A percentile compares a stretch with the other conserved stretches of the same genome.
phyloP scores from a whole-genome alignment of 2,888 invertebrate genomes.

The Mellilla xanthometata region DNA sequence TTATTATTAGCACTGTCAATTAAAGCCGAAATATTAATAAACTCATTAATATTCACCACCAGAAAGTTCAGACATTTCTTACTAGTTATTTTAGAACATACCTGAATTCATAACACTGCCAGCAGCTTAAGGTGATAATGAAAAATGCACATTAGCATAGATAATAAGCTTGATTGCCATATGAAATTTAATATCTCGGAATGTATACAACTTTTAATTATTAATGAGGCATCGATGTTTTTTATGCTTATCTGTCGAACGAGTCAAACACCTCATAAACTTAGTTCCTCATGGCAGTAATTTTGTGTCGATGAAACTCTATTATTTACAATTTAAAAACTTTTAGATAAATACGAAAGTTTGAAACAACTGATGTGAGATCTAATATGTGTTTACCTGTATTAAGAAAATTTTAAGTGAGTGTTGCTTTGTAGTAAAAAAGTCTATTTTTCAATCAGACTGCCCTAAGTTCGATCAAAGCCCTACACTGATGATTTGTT shows the following conservation, averaged over 20 bases:
- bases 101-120: not conserved
- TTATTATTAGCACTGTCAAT: too few species aligned
- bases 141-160: slow-evolving; percentile 17
- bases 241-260: slow-evolving; percentile 24
- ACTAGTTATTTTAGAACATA: not conserved
- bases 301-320: not conserved
- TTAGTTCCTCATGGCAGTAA: not conserved
- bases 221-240: slow-evolving; percentile 23
- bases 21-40: too few species aligned
- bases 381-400: too few species aligned
- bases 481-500: too few species aligned
- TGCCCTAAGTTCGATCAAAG: too few species aligned
- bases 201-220: slow-evolving; percentile 29
- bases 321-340: too few species aligned
- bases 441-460: too few species aligned
- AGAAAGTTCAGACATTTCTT: slow-evolving; percentile 11
- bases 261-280: slow-evolving; percentile 32
- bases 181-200: slow-evolving; percentile 32
- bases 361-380: too few species aligned
- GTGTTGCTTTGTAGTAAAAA: too few species aligned
- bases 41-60: too few species aligned
- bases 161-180: slow-evolving; percentile 19
- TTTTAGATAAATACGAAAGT: too few species aligned
- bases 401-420: too few species aligned
- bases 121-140: slow-evolving; percentile 9